Percentiles rank a stretch among this genome's conserved stretches.
These are phyloP conservation scores for Pseudomyrmex cubaensis DNA, from an alignment of 1,140 invertebrate genomes.

Conservation along the genomic window DNA sequence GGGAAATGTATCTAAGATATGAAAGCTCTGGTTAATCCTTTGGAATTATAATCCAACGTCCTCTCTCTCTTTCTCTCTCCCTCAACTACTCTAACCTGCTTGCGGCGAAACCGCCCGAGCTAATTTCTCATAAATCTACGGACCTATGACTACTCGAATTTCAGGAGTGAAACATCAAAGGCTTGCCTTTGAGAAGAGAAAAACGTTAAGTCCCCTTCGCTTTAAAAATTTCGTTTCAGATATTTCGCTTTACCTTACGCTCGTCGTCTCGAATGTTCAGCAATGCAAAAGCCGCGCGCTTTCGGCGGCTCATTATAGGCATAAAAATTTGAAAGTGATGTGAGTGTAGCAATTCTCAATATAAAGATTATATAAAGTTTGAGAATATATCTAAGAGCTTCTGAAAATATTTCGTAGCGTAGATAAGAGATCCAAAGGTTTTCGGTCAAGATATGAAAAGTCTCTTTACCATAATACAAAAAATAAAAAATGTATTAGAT, in stretches of 20 bases:
- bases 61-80: not conserved
- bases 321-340: no score
- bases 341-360: no score
- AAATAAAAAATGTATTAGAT: no score
- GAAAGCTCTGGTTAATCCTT: conserved; percentile 43
- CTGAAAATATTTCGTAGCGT: no score
- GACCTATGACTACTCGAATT: conserved; percentile 14
- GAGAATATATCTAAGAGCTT: no score
- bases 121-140: conserved; percentile 66
- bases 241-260: conserved; percentile 32
- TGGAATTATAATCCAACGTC: conserved; percentile 68
- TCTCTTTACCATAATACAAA: no score
- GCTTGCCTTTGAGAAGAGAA: conserved; percentile 27
- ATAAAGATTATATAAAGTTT: no score
- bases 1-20: conserved; percentile 41
- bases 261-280: conserved; percentile 27
- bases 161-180: conserved; percentile 60
- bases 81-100: conserved; percentile 28
- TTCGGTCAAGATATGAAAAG: no score
- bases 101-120: conserved; percentile 42
- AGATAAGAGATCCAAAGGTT: no score
- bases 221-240: conserved; percentile 42
- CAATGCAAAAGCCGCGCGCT: not conserved
- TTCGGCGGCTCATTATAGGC: no score
- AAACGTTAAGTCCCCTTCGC: conserved; percentile 43